Evolutionary conservation across 2,888 invertebrate species (phyloP).

Genomic region (Cheilosia pagana): DNA sequence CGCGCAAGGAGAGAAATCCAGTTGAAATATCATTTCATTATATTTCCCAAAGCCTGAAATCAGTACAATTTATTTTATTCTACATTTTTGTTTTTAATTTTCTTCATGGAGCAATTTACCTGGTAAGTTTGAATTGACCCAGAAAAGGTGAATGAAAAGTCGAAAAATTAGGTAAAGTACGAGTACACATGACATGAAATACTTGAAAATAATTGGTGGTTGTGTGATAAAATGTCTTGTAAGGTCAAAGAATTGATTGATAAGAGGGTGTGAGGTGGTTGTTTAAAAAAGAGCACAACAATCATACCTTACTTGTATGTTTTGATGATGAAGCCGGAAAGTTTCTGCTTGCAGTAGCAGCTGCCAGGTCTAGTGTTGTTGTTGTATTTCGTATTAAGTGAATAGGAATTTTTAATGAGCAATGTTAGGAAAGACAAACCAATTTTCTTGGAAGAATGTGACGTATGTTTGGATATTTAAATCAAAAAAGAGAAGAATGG

Average conservation of each 20-base stretch:
- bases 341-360: neutral
- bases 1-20: slow-evolving; percentile 58
- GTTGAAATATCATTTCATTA: slow-evolving; percentile 62
- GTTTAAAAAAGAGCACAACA: neutral
- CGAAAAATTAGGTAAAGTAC: slow-evolving; percentile 56
- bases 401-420: too few species aligned
- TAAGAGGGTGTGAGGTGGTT: slow-evolving; percentile 30
- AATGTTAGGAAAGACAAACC: too few species aligned
- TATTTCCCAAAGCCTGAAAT: slow-evolving; percentile 52
- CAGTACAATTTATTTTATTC: slow-evolving; percentile 49
- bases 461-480: too few species aligned
- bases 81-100: slow-evolving; percentile 39
- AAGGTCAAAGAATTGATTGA: slow-evolving; percentile 69
- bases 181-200: slow-evolving; percentile 10
- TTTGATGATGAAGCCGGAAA: too few species aligned
- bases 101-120: slow-evolving; percentile 67
- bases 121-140: slow-evolving; percentile 60
- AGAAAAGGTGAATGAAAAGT: slow-evolving; percentile 40
- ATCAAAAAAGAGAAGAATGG: too few species aligned
- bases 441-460: too few species aligned
- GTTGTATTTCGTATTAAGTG: neutral
- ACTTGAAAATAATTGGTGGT: slow-evolving; percentile 62
- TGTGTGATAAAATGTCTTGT: slow-evolving; percentile 40
- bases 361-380: neutral
- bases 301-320: too few species aligned